phyloP scores from a whole-genome alignment of 2,797 vertebrate genomes.

The Mormyrus hasselquistii region DNA sequence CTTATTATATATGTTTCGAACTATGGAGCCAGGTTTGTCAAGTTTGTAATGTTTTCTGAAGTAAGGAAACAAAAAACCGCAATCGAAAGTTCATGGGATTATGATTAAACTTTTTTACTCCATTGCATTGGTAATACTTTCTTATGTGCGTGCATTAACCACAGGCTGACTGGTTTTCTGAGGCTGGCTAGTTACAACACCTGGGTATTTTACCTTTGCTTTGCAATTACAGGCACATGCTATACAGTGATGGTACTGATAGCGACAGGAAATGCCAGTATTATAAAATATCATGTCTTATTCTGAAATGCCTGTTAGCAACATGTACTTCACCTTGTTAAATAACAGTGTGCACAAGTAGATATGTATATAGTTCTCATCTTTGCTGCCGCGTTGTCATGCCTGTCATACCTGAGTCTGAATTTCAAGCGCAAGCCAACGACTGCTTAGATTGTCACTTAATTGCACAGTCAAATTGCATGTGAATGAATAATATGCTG shows the following conservation, averaged over 20 bases:
- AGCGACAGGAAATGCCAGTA: neutral
- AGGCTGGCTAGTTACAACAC: neutral
- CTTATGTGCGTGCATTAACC: neutral
- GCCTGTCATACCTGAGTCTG: neutral
- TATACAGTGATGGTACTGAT: neutral
- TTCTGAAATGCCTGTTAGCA: neutral
- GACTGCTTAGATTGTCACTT: neutral
- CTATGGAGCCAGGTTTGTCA: neutral
- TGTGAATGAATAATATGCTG: neutral
- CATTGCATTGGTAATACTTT: slow-evolving; percentile 11
- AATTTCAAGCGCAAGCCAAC: neutral
- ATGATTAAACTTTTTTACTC: slow-evolving; percentile 15
- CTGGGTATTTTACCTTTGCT: neutral
- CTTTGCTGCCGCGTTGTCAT: neutral
- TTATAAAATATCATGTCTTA: neutral
- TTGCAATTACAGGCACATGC: neutral
- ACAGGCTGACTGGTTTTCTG: neutral
- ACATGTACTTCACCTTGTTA: neutral
- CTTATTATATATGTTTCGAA: neutral
- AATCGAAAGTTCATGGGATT: slow-evolving; percentile 17
- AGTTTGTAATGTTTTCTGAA: slow-evolving; percentile 13
- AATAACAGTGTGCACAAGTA: neutral
- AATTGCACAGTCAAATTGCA: neutral
- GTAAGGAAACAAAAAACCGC: slow-evolving; percentile 16
- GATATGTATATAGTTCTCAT: neutral